Conservation (phyloP, 2,797 vertebrate genomes). For the Euthynnus affinis region DNA sequence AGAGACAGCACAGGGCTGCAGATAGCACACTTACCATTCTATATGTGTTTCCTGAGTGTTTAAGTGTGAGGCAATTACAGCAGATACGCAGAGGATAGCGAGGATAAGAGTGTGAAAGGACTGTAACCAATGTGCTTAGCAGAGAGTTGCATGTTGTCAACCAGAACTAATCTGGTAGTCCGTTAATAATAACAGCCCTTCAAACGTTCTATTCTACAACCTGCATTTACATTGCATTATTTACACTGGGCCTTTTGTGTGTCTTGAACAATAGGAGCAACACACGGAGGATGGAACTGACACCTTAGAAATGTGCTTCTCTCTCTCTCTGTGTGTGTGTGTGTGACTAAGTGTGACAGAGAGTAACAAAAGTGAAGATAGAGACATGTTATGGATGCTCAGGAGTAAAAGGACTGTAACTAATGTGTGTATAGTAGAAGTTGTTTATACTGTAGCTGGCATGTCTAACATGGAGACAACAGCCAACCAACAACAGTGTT, state of each 20-base stretch:
- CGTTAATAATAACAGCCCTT: conserved; percentile 46
- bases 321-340: conserved; percentile 8
- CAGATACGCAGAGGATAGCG: conserved; percentile 20
- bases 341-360: conserved; percentile 10
- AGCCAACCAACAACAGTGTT: neutral
- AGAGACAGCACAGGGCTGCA: neutral
- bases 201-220: conserved; percentile 31
- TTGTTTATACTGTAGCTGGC: neutral
- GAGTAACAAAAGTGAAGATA: conserved; percentile 14
- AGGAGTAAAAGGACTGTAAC: conserved; percentile 30
- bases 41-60: conserved; percentile 18
- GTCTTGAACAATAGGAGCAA: conserved; percentile 22
- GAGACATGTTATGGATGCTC: conserved; percentile 9
- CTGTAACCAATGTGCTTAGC: conserved; percentile 46
- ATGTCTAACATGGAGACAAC: conserved; percentile 27
- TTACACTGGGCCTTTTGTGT: conserved; percentile 24
- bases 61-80: conserved; percentile 41
- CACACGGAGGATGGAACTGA: neutral
- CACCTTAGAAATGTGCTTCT: neutral
- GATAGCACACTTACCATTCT: conserved; percentile 6
- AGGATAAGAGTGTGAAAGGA: conserved; percentile 59
- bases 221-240: conserved; percentile 58
- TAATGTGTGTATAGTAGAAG: conserved; percentile 29
- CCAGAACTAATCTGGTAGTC: conserved; percentile 63
- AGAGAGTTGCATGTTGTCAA: conserved; percentile 44